Evolutionary conservation across 1,140 invertebrate species (phyloP).

Genomic region (Grapholita molesta): DNA sequence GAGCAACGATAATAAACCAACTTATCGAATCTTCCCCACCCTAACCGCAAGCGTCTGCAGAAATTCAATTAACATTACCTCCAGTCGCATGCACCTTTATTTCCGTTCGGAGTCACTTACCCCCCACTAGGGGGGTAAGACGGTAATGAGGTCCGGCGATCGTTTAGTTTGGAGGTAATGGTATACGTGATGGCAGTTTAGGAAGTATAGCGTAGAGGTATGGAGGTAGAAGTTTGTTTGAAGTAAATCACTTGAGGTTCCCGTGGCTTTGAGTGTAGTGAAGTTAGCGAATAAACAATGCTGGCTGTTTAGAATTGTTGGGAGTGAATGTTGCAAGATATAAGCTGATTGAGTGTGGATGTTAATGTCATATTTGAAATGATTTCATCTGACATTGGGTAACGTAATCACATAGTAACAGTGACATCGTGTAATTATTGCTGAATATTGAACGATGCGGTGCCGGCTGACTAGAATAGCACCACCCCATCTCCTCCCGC

Average conservation of each 20-base stretch:
- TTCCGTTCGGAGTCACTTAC: conserved; percentile 76
- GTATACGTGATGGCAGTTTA: conserved; percentile 56
- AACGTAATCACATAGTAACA: no score
- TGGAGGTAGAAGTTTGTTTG: not conserved
- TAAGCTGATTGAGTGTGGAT: no score
- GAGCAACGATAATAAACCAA: not conserved
- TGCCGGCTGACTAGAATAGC: no score
- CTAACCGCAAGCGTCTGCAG: conserved; percentile 67
- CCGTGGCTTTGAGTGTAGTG: not conserved
- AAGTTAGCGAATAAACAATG: not conserved
- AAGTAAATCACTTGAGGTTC: not conserved
- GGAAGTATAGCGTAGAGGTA: conserved; percentile 29
- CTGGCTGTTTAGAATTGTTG: no score
- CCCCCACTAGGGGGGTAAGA: conserved; percentile 45
- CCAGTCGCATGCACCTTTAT: conserved; percentile 77
- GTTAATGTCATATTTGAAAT: no score
- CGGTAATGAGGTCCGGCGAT: conserved; percentile 74
- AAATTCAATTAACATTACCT: conserved; percentile 78
- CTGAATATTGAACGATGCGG: no score
- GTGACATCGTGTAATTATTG: no score
- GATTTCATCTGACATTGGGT: no score
- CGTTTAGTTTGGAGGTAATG: conserved; percentile 74
- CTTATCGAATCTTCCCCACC: conserved; percentile 25
- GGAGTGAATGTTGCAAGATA: no score
- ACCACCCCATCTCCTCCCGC: no score